Percentiles rank a stretch among this genome's conserved stretches.
Evolutionary conservation across 2,797 vertebrate genomes (phyloP).

Genomic region (Myotis vivesi): DNA sequence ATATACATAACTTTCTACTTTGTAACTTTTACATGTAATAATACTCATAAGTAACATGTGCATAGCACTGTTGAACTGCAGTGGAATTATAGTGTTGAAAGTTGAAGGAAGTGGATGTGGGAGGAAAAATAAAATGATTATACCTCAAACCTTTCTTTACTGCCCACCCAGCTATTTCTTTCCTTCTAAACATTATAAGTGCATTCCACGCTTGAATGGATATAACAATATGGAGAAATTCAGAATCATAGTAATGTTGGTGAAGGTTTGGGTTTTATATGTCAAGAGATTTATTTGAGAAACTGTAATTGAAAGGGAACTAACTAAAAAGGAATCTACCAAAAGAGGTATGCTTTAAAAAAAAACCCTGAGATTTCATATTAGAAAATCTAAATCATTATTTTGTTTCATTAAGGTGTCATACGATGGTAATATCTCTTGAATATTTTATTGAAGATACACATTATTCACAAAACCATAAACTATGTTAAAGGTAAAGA

Average conservation of each 20-base stretch:
- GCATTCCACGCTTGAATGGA: neutral
- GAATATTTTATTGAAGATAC: conserved; percentile 22
- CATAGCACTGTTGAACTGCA: neutral
- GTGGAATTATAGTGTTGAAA: neutral
- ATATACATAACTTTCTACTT: neutral
- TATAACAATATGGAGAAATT: neutral
- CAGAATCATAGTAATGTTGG: neutral
- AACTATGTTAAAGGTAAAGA: neutral
- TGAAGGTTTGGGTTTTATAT: neutral
- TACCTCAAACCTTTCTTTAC: neutral
- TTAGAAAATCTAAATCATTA: neutral
- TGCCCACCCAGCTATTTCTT: neutral
- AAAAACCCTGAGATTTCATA: neutral
- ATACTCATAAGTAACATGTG: neutral
- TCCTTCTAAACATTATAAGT: neutral
- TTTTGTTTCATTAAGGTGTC: conserved; percentile 4
- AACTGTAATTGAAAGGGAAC: neutral
- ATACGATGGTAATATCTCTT: neutral
- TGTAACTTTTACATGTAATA: neutral
- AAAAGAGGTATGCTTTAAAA: neutral
- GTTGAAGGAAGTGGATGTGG: neutral
- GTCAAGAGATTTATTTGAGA: neutral
- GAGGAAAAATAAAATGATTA: neutral
- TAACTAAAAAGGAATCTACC: neutral
- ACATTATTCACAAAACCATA: conserved; percentile 2